Conservation (phyloP, 2,797 vertebrate genomes). For the Artibeus jamaicensis region DNA sequence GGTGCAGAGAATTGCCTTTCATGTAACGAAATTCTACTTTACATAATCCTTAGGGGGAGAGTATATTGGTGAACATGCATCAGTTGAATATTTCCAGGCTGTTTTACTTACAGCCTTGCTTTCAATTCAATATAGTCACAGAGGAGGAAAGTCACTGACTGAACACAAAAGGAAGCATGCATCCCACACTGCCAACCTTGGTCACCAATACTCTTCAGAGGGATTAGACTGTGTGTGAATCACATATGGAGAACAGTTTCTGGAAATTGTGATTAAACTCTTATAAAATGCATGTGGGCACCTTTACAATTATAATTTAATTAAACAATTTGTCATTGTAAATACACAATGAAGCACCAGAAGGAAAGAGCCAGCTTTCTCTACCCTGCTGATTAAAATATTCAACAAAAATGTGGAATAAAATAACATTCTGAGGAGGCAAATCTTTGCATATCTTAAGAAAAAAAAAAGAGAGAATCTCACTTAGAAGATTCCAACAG, state of each 20-base stretch:
- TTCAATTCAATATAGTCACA: slow-evolving; percentile 19
- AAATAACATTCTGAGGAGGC: not conserved
- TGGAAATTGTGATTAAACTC: not conserved
- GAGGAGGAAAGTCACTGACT: not conserved
- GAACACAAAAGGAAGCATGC: not conserved
- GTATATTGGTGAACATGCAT: not conserved
- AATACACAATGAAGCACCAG: not conserved
- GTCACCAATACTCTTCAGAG: not conserved
- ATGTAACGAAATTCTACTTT: slow-evolving; percentile 7
- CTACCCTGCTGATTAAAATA: not conserved
- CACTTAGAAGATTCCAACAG: not conserved
- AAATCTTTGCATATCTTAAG: not conserved
- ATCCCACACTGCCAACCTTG: not conserved
- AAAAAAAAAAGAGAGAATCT: not conserved
- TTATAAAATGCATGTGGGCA: not conserved
- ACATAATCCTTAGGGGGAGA: not conserved
- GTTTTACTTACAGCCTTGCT: slow-evolving; percentile 35
- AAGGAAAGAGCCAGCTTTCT: not conserved
- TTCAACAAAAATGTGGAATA: not conserved
- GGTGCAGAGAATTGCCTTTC: not conserved
- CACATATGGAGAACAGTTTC: not conserved
- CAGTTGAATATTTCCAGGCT: not conserved
- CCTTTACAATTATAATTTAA: slow-evolving; percentile 5
- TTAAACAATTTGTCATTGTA: not conserved
- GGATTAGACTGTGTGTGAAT: not conserved